phyloP scores from a whole-genome alignment of 2,797 vertebrate species.

The Anableps anableps region DNA sequence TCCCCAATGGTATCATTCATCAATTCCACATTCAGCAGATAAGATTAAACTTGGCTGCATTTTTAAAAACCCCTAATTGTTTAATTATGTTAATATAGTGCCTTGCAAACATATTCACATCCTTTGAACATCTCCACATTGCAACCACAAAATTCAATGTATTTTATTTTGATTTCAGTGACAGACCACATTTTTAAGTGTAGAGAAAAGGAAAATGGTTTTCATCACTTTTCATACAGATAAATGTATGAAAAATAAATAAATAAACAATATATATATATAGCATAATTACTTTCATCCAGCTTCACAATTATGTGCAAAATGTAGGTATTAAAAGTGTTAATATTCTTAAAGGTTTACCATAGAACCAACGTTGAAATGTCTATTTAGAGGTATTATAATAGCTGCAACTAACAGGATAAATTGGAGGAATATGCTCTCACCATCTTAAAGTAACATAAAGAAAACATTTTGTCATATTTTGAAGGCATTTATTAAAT shows the following conservation, averaged over 20 bases:
- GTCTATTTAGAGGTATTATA: no score
- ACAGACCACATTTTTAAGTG: not conserved
- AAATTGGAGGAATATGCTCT: no score
- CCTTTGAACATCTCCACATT: not conserved
- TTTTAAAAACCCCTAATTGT: not conserved
- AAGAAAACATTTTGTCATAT: no score
- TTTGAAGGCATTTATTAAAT: no score
- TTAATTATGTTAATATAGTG: not conserved
- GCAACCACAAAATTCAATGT: not conserved
- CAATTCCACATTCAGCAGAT: constrained; percentile 18
- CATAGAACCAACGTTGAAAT: no score
- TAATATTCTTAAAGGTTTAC: no score
- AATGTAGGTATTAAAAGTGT: no score
- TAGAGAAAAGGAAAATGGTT: not conserved
- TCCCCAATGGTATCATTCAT: constrained; percentile 18
- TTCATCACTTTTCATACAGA: not conserved
- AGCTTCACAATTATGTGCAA: no score
- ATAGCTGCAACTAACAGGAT: no score
- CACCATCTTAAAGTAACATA: no score
- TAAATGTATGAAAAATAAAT: not conserved
- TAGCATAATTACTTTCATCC: no score
- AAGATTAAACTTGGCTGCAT: constrained; percentile 13
- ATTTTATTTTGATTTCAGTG: not conserved
- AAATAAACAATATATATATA: no score
- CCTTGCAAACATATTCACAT: not conserved